Evolutionary conservation across 2,888 invertebrate genomes (phyloP).

Genomic region (Scrobipalpa costella): DNA sequence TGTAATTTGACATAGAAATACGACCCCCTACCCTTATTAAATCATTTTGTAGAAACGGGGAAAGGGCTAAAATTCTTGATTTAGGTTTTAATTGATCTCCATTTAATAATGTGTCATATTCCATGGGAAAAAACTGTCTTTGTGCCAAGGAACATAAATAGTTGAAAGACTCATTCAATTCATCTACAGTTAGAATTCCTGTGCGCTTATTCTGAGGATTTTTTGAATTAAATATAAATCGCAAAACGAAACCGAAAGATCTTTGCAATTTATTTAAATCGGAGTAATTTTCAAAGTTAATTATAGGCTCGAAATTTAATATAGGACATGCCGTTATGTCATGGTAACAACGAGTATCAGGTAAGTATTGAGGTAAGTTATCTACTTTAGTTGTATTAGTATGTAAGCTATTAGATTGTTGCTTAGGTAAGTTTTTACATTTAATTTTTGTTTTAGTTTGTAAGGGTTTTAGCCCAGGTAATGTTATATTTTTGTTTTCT

Average conservation of each 20-base stretch:
- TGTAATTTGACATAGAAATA: conserved; percentile 14
- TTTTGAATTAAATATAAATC: conserved; percentile 8
- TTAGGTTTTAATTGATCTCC: conserved; percentile 11
- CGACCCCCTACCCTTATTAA: conserved; percentile 21
- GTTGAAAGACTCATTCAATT: conserved; percentile 17
- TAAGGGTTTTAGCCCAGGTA: conserved; percentile 4
- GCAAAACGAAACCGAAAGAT: background rate
- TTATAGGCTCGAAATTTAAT: too few species aligned
- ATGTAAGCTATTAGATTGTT: too few species aligned
- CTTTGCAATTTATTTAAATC: background rate
- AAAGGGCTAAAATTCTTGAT: conserved; percentile 21
- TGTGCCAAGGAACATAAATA: conserved; percentile 20
- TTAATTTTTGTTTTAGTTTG: too few species aligned
- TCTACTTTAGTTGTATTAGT: background rate
- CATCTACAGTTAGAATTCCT: conserved; percentile 1
- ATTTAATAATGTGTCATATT: conserved; percentile 10
- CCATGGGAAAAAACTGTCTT: conserved; percentile 11
- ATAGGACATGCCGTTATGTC: too few species aligned
- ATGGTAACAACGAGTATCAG: too few species aligned
- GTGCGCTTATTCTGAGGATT: too few species aligned
- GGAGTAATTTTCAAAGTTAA: too few species aligned
- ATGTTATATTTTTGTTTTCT: background rate
- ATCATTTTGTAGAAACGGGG: conserved; percentile 19
- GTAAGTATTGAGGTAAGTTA: background rate
- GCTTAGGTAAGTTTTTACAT: too few species aligned